A percentile compares a stretch with the other conserved stretches of the same genome.
Evolutionary conservation across 1,140 invertebrate species (phyloP).

Genomic region (Laupala kohalensis): DNA sequence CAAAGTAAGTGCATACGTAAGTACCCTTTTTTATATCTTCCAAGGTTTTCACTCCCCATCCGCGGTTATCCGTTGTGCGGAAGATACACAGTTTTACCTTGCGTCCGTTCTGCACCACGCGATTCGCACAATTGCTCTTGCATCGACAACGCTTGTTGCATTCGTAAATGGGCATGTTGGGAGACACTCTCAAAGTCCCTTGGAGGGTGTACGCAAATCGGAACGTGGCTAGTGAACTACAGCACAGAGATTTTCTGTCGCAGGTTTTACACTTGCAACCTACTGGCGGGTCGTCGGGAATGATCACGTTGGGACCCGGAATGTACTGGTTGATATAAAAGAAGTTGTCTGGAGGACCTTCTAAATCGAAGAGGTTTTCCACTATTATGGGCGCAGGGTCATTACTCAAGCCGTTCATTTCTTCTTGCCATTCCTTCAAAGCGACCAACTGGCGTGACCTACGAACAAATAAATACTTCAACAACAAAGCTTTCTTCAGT

Average conservation of each 20-base stretch:
- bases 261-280: constrained; percentile 68
- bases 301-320: constrained; percentile 49
- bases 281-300: constrained; percentile 61
- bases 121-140: constrained; percentile 56
- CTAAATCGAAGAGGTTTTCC: constrained; percentile 71
- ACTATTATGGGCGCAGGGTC: constrained; percentile 39
- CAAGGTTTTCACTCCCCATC: constrained; percentile 83
- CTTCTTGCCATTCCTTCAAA: constrained; percentile 28
- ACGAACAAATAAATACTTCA: not conserved
- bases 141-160: constrained; percentile 82
- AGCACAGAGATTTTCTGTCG: constrained; percentile 26
- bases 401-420: not conserved
- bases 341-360: constrained; percentile 66
- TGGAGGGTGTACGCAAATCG: constrained; percentile 46
- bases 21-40: constrained; percentile 60
- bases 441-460: constrained; percentile 21
- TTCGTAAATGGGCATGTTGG: constrained; percentile 79
- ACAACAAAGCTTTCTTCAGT: not conserved
- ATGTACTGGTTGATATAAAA: constrained; percentile 69
- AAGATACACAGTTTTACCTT: constrained; percentile 69
- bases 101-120: constrained; percentile 76
- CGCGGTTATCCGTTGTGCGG: constrained; percentile 69
- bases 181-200: constrained; percentile 46
- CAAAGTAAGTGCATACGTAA: constrained; percentile 84
- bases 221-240: constrained; percentile 39